Conservation (phyloP, 2,113 vertebrate genomes). For the Indicator maculatus region DNA sequence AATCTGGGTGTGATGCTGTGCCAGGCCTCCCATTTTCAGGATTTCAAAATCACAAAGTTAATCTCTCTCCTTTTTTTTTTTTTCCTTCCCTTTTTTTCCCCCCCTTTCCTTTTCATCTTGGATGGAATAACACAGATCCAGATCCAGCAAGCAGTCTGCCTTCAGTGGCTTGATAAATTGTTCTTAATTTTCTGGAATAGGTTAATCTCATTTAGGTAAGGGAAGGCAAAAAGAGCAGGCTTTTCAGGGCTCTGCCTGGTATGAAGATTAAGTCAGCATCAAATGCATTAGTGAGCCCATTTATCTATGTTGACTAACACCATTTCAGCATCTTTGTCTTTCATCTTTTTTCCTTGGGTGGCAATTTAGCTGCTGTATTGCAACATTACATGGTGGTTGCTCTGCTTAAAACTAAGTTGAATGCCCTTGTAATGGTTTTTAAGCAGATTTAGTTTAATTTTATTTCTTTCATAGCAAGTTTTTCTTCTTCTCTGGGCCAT, state of each 20-base stretch:
- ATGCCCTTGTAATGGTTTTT: not conserved
- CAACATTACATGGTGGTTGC: not conserved
- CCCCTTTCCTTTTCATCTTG: not conserved
- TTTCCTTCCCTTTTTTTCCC: not conserved
- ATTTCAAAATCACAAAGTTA: not conserved
- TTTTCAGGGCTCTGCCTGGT: not conserved
- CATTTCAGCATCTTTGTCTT: not conserved
- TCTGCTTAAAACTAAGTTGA: not conserved
- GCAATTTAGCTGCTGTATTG: not conserved
- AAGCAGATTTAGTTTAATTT: not conserved
- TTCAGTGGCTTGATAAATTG: constrained; percentile 47
- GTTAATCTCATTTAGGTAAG: constrained; percentile 37
- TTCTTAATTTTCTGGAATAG: constrained; percentile 35
- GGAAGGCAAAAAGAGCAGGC: not conserved
- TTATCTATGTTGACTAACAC: not conserved
- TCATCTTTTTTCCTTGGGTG: not conserved
- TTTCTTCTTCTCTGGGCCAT: not conserved
- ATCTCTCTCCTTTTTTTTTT: not conserved
- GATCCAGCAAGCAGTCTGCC: not conserved
- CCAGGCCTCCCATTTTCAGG: not conserved
- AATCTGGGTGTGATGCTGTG: not conserved
- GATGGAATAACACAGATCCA: not conserved
- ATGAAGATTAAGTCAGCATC: constrained; percentile 35
- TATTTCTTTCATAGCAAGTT: not conserved
- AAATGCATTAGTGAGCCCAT: not conserved